Conservation (phyloP, 1,140 invertebrate genomes). For the Eueides isabella region DNA sequence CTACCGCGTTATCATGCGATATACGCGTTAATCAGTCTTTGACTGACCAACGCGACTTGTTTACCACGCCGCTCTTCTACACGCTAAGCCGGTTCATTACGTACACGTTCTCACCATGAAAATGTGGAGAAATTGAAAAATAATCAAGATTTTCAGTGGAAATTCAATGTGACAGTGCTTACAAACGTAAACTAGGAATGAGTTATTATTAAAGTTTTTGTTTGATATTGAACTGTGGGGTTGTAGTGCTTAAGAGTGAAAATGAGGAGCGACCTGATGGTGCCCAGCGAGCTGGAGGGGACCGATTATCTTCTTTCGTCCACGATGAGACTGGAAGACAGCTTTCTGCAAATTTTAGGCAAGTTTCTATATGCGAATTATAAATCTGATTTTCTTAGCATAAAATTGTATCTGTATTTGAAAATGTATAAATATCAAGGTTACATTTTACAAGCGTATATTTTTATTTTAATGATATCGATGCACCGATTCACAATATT, state of each 20-base stretch:
- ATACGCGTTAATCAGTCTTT: constrained; percentile 50
- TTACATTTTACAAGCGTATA: background rate
- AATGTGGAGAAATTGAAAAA: constrained; percentile 14
- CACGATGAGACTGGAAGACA: constrained; percentile 83
- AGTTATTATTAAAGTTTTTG: constrained; percentile 9
- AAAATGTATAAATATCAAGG: background rate
- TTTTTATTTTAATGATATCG: no score
- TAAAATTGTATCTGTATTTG: background rate
- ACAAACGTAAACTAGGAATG: background rate
- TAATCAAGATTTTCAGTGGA: background rate
- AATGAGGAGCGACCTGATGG: constrained; percentile 80
- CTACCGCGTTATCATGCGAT: constrained; percentile 39
- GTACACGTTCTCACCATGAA: background rate
- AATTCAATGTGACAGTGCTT: constrained; percentile 24
- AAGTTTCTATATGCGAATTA: background rate
- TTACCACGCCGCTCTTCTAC: constrained; percentile 51
- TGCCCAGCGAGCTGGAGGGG: constrained; percentile 83
- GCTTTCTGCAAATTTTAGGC: constrained; percentile 79
- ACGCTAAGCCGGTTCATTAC: constrained; percentile 29
- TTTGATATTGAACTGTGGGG: constrained; percentile 51
- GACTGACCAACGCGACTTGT: constrained; percentile 54
- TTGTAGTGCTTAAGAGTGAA: constrained; percentile 51
- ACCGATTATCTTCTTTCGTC: constrained; percentile 84
- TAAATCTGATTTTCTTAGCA: background rate
- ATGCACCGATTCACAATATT: background rate